Evolutionary conservation across 92 coral and sea anemone genomes (phyloP), one percentile per base, ranked within the genome.

Genomic region (Plumapathes pennacea): DNA sequence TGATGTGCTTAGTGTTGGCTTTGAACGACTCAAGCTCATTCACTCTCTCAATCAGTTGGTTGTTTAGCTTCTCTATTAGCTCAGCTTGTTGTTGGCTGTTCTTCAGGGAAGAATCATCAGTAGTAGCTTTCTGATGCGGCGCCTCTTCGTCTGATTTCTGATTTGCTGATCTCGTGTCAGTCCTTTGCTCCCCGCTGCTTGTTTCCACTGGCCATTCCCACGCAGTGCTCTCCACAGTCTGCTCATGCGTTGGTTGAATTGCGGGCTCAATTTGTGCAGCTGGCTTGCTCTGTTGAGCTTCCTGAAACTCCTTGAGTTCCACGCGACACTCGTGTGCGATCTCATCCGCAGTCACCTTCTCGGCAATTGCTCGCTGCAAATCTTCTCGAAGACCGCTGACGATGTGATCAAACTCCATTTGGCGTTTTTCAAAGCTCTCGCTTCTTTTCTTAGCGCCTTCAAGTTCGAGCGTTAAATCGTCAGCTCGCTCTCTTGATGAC

Each of bases 301-400:
- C 58, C 30, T 56, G 50, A 18, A 66, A 22, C 3, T n/a, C n/a
- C 32, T 41, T 53, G 5, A 87, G 77, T 28, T 83, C 74, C 22
- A 85, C 62, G 46, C 80, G 79, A 60, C 88, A 88, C 47, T 81
- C 92, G 26, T 90, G 81, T 19, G 96, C 96, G 48, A 94, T 76
- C 42, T 77, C 82, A 47, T 86, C 89, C 23, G 90, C 90, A 25
- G 80, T 88, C 41, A 81, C 62, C 54, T 84, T 80, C n/a, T 79
- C 97, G 25, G 72, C 50, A 27, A 84, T 85, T 0, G 89, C 90
- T 58, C 83, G 85, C 24, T 88, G 86, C 38, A 94, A 57, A 47
- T 94, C 99, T 5, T 84, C 94, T 47, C 99, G 90, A 15, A 94
- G 76, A 17, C 99, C 88, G 37, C 94, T 77, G 15, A 94, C 94